Evolutionary conservation across 2,113 vertebrate species (phyloP), one percentile per base, ranked within the genome.

Genomic region (Aleadryas rufinucha): DNA sequence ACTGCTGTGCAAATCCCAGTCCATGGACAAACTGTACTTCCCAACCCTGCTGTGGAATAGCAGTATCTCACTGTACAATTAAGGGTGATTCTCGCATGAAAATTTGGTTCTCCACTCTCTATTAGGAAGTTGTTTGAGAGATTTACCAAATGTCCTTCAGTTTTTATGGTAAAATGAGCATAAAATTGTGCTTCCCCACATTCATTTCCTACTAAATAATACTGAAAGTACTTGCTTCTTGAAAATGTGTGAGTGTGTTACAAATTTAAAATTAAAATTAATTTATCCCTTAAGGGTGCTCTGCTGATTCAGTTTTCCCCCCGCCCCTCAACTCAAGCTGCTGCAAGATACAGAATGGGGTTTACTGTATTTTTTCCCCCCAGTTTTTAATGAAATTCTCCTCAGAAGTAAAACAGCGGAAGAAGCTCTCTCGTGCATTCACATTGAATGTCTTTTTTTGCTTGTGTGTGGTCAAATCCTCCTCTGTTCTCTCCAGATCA

Each of bases 261-360:
- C 39, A 57, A 84, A 92, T 93, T 74, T 64, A 88, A 83, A 90
- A 89, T 90, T 63, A 83, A 94, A 90, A 89, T 72, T 56, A 44
- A 72, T 72, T 63, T 88, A n/a, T 65, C 50, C 63, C 82, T 94
- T 66, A 83, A 74, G 64, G 59, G 13, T 74, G 37, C 45, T 94
- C 35, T 83, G 74, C 59, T 77, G 49, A 66, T 63, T 77, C 82
- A 86, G 44, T 74, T 85, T 66, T 70, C 28, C 39, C 45, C 42
- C 33, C 84, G 45, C 6, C 27, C 26, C 64, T 84, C 52, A 74
- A 44, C 4, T 8, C 47, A 90, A 88, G 19, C 21, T 85, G 33
- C 17, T 87, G 57, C 20, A 35, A 31, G 42, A 47, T 4, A 31
- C 11, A 50, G 39, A 72, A 68, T 39, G 45, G 28, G 45, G 14